Percentiles rank a stretch among this genome's conserved stretches.
Evolutionary conservation across 2,113 vertebrate genomes (phyloP).

Genomic region (Oriolus oriolus): DNA sequence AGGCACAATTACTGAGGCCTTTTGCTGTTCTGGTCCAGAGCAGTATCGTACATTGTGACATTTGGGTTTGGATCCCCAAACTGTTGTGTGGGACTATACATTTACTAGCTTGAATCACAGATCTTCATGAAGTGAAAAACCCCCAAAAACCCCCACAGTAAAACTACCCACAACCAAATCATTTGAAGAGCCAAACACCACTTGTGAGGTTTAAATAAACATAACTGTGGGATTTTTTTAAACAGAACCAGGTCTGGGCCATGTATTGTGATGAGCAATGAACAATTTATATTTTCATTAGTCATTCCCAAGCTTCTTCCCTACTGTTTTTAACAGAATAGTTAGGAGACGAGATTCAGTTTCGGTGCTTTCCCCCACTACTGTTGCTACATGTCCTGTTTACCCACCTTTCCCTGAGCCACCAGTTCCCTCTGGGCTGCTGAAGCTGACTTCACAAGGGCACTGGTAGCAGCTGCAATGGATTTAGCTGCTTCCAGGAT

Average conservation of each 20-base stretch:
- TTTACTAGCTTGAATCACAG: not conserved
- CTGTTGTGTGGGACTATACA: not conserved
- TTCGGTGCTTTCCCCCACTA: rapidly evolving
- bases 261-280: not conserved
- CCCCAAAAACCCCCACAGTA: not conserved
- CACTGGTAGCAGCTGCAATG: slow-evolving; percentile 96
- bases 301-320: not conserved
- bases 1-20: not conserved
- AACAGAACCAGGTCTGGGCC: not conserved
- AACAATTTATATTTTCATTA: not conserved
- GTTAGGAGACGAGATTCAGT: not conserved
- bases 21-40: not conserved
- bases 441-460: slow-evolving; percentile 96
- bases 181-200: not conserved
- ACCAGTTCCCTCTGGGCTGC: slow-evolving; percentile 97
- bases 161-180: not conserved
- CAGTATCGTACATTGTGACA: not conserved
- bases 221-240: not conserved
- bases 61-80: not conserved
- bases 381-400: not conserved
- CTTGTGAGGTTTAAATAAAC: not conserved
- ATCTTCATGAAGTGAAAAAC: not conserved
- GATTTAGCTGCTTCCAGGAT: slow-evolving; percentile 98
- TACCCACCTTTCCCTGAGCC: slow-evolving; percentile 94
- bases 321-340: not conserved